These are phyloP conservation scores for Idaea straminata DNA, from an alignment of 2,888 invertebrate species.

Conservation along the genomic window DNA sequence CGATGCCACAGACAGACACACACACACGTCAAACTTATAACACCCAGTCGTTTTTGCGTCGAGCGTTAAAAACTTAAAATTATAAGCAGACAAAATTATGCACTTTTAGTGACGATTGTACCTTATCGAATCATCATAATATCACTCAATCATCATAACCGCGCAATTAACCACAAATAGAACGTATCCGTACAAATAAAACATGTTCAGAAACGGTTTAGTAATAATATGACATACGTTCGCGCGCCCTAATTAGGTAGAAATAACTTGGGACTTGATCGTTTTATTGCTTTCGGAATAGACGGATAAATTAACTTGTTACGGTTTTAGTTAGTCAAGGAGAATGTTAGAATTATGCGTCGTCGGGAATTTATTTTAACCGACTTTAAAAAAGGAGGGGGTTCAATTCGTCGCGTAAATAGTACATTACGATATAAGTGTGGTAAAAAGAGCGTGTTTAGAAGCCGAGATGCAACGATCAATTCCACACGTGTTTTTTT, in stretches of 20 bases:
- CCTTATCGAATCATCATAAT: not conserved
- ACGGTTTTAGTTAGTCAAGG: not conserved
- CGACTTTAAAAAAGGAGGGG: too few relatives aligned
- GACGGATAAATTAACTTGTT: not conserved
- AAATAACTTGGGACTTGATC: not conserved
- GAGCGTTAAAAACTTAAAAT: too few relatives aligned
- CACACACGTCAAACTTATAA: too few relatives aligned
- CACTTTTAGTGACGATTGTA: not conserved
- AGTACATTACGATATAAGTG: too few relatives aligned
- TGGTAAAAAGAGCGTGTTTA: too few relatives aligned
- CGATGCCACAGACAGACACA: too few relatives aligned
- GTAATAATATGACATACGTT: not conserved
- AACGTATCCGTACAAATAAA: not conserved
- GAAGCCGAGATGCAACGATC: too few relatives aligned
- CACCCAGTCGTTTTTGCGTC: too few relatives aligned
- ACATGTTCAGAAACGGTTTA: constrained; percentile 1
- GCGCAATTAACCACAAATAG: not conserved
- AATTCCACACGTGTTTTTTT: too few relatives aligned
- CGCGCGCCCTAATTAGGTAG: not conserved
- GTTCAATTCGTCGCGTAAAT: too few relatives aligned
- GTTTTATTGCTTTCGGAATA: not conserved
- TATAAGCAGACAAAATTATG: too few relatives aligned
- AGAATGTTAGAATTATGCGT: not conserved
- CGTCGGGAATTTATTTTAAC: not conserved
- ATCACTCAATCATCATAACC: not conserved